These are phyloP conservation scores for Noctua janthina DNA, from an alignment of 2,888 invertebrate species.

Conservation along the genomic window DNA sequence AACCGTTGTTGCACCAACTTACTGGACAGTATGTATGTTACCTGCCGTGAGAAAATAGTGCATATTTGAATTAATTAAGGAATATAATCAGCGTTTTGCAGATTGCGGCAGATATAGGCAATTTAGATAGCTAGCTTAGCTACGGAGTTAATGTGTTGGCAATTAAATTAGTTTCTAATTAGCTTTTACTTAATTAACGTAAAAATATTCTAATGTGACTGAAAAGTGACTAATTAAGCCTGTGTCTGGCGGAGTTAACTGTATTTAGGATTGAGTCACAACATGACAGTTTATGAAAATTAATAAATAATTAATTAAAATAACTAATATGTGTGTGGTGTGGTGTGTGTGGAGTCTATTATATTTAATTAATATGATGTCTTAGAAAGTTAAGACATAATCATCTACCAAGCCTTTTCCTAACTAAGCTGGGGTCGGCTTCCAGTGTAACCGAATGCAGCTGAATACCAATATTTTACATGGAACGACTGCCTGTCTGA, in stretches of 20 bases:
- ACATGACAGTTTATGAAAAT: not conserved
- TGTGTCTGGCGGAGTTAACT: slow-evolving; percentile 19
- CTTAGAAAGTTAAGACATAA: not conserved
- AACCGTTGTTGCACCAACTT: not conserved
- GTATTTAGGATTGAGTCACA: not conserved
- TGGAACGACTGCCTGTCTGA: not conserved
- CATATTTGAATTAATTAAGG: slow-evolving; percentile 49
- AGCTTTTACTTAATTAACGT: slow-evolving; percentile 39
- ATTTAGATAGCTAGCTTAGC: slow-evolving; percentile 53
- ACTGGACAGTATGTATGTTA: not conserved
- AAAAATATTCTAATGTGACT: slow-evolving; percentile 34
- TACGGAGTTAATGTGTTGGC: slow-evolving; percentile 37
- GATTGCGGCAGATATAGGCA: slow-evolving; percentile 45
- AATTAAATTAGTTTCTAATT: slow-evolving; percentile 50
- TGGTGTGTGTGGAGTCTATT: too few species aligned
- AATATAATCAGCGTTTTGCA: slow-evolving; percentile 43
- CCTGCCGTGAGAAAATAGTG: slow-evolving; percentile 40
- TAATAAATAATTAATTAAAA: too few species aligned
- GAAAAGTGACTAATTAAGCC: slow-evolving; percentile 23
- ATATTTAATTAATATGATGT: too few species aligned
- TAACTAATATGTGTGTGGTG: too few species aligned
- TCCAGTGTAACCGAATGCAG: not conserved
- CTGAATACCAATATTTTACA: not conserved
- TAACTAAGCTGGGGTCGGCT: not conserved
- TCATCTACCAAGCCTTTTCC: not conserved